phyloP scores from a whole-genome alignment of 2,113 vertebrate genomes.

The Lepisosteus osseus region DNA sequence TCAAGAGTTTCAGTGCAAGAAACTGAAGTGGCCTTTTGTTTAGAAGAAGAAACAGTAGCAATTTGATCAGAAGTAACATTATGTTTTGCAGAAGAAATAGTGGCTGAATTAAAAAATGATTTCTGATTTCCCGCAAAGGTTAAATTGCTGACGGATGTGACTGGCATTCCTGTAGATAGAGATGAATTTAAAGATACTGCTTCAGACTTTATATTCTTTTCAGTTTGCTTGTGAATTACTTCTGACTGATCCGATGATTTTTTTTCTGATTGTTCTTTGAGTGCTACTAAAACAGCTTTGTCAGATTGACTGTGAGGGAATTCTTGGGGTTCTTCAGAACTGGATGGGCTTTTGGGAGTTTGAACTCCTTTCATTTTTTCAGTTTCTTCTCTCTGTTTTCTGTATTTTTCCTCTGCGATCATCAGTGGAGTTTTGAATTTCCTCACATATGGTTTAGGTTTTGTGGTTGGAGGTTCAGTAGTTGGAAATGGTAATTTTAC shows the following conservation, averaged over 20 bases:
- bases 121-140: conserved; percentile 41
- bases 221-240: conserved; percentile 32
- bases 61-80: conserved; percentile 26
- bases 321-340: conserved; percentile 47
- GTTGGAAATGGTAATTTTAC: conserved; percentile 71
- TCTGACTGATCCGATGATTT: conserved; percentile 20
- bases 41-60: conserved; percentile 28
- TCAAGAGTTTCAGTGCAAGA: conserved; percentile 43
- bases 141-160: conserved; percentile 34
- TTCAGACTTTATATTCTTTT: conserved; percentile 32
- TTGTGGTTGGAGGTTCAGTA: conserved; percentile 51
- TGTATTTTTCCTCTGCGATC: conserved; percentile 82
- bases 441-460: conserved; percentile 66
- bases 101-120: conserved; percentile 40
- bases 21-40: conserved; percentile 47
- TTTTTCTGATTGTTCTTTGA: conserved; percentile 38
- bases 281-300: conserved; percentile 47
- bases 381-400: conserved; percentile 66
- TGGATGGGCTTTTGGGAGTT: conserved; percentile 48
- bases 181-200: conserved; percentile 43
- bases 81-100: conserved; percentile 49
- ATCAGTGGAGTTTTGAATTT: conserved; percentile 88
- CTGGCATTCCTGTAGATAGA: conserved; percentile 33
- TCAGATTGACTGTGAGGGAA: conserved; percentile 38
- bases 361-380: conserved; percentile 57